Conservation (phyloP, 92 coral and sea anemone species). For the Plumapathes pennacea region DNA sequence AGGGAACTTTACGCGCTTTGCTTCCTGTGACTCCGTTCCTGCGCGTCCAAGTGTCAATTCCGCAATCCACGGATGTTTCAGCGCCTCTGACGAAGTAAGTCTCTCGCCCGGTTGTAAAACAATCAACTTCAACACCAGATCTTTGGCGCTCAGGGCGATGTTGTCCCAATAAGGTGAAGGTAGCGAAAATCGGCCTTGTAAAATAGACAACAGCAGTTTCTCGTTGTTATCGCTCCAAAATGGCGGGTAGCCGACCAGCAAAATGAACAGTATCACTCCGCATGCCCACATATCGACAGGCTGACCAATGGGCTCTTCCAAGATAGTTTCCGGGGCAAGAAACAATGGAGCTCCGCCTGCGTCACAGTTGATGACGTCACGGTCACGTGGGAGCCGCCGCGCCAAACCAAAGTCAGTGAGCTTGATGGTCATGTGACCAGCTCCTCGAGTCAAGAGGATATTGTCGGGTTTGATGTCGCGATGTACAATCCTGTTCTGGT, state of each 20-base stretch:
- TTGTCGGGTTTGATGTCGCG: constrained; percentile 96
- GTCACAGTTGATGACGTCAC: constrained; percentile 62
- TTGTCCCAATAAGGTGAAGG: constrained; percentile 61
- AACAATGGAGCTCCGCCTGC: constrained; percentile 94
- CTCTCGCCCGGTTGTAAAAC: constrained; percentile 58
- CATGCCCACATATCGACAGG: constrained; percentile 98
- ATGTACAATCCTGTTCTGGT: constrained; percentile 73
- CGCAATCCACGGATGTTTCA: constrained; percentile 86
- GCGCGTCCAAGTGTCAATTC: too few species aligned
- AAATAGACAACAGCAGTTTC: constrained; percentile 70
- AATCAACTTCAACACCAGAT: constrained; percentile 67
- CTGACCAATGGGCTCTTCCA: constrained; percentile 77
- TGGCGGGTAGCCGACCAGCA: constrained; percentile 92
- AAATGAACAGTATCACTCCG: constrained; percentile 72
- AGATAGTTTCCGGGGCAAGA: constrained; percentile 94
- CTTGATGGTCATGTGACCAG: constrained; percentile 63
- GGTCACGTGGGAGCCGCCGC: constrained; percentile 51
- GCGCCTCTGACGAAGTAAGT: constrained; percentile 64
- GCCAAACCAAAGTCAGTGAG: constrained; percentile 91
- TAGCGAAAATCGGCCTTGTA: constrained; percentile 73
- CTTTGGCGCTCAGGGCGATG: constrained; percentile 69
- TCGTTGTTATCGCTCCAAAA: constrained; percentile 86
- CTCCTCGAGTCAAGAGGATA: constrained; percentile 53
- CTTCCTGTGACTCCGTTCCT: too few species aligned
- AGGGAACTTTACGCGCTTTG: constrained; percentile 44